Base-by-base conservation (phyloP, 2,113 vertebrate genomes). In the Thunnus maccoyii region DNA sequence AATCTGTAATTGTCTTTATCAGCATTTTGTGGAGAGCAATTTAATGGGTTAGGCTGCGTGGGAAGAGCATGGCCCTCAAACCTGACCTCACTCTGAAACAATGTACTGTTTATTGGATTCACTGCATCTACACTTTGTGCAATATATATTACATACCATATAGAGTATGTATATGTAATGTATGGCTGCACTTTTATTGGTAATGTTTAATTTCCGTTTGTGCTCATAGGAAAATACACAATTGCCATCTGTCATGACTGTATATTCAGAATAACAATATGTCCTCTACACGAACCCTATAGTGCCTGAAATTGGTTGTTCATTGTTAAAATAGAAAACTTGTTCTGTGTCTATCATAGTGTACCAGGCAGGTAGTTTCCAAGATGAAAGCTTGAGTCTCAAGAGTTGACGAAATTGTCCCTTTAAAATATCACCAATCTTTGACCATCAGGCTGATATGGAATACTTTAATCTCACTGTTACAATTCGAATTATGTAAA, bases 271-370 rank as follows among this genome's bases (percentile, higher is more conserved):
- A 73, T 67, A 70, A 27, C 62, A 15, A 70, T 76, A 58, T 50
- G 14, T 87, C 70, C 46, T 66, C 51, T 22, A 86, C 63, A 85
- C 66, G 11, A 88, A 80, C 81, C 83, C 79, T 85, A 80, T 83
- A 88, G 90, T 92, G 90, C 90, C 89, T 92, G 79, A 84, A 70
- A 75, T 68, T 66, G 62, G 30, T 81, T 74, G 60, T 14, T 66
- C 15, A n/a, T 80, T 70, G 52, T 54, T 55, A 9, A 32, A 61
- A 32, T 27, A 9, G 5, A 41, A 56, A 65, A 71, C 11, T n/a
- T 30, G 16, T 30, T 70, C 11, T 66, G 48, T 60, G 27, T 56
- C 44, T 68, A 58, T 78, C 12, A 5, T 56, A 57, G 15, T 60
- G 51, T 57, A 72, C 32, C 67, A 46, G 77, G 63, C 69, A 74